These are phyloP conservation scores for Physeter macrocephalus DNA, from an alignment of 2,113 vertebrate species.

Conservation along the genomic window DNA sequence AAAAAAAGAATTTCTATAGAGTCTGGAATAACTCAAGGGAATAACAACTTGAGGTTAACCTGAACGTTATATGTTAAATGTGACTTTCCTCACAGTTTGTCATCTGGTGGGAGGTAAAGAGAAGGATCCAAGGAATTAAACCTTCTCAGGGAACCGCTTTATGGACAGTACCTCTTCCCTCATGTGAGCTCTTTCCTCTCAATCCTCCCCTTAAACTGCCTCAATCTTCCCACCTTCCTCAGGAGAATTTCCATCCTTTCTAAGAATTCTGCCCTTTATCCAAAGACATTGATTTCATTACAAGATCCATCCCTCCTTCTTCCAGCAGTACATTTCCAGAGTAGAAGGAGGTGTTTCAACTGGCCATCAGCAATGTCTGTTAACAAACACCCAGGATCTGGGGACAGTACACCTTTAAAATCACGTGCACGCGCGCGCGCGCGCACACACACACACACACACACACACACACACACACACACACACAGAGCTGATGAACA, in stretches of 20 bases:
- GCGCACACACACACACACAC: neutral
- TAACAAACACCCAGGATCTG: neutral
- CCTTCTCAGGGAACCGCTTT: neutral
- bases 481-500: neutral
- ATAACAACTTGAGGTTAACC: neutral
- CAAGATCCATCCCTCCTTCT: neutral
- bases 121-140: neutral
- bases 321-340: neutral
- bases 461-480: neutral
- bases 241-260: neutral
- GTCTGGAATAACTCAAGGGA: neutral
- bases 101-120: neutral
- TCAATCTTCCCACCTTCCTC: neutral
- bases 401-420: neutral
- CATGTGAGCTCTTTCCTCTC: neutral
- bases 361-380: neutral
- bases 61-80: neutral
- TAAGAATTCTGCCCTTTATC: neutral
- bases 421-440: too few species aligned
- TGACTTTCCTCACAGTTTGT: neutral
- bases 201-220: neutral
- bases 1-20: neutral
- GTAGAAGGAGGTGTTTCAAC: neutral
- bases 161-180: neutral
- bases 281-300: neutral